phyloP scores from a whole-genome alignment of 1,140 invertebrate genomes.

The Sitophilus oryzae region DNA sequence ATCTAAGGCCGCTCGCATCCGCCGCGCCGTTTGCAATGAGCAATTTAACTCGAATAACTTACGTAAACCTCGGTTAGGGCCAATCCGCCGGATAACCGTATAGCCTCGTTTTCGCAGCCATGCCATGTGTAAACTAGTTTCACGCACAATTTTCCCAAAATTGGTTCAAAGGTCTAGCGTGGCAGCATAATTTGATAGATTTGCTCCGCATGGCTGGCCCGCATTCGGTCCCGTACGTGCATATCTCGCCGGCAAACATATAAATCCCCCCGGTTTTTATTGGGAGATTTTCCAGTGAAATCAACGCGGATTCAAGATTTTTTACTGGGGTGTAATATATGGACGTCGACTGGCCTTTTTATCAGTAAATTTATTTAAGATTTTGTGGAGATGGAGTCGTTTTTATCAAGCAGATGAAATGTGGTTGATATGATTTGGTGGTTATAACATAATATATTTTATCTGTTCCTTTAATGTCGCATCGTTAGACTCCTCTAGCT shows the following conservation, averaged over 20 bases:
- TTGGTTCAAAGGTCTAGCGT: conserved; percentile 29
- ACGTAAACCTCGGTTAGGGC: conserved; percentile 9
- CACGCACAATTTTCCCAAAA: conserved; percentile 34
- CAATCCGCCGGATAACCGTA: conserved; percentile 13
- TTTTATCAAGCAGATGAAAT: too few species aligned
- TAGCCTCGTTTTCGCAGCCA: conserved; percentile 22
- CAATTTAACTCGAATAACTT: conserved; percentile 3
- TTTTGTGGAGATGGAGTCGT: too few species aligned
- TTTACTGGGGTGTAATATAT: too few species aligned
- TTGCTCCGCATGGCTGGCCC: conserved; percentile 6
- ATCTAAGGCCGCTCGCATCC: too few species aligned
- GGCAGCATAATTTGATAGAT: conserved; percentile 27
- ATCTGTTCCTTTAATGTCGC: too few species aligned
- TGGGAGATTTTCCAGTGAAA: neutral
- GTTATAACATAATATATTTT: too few species aligned
- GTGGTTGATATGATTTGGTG: too few species aligned
- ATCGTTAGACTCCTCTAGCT: too few species aligned
- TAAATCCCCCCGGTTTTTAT: neutral
- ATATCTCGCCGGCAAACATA: neutral
- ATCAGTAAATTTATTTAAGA: too few species aligned
- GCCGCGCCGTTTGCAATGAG: neutral
- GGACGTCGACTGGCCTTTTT: too few species aligned
- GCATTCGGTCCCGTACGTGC: neutral
- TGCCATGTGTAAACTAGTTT: conserved; percentile 35
- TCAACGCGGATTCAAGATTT: neutral